Evolutionary conservation across 2,888 invertebrate species (phyloP).

Genomic region (Prenolepis imparis): DNA sequence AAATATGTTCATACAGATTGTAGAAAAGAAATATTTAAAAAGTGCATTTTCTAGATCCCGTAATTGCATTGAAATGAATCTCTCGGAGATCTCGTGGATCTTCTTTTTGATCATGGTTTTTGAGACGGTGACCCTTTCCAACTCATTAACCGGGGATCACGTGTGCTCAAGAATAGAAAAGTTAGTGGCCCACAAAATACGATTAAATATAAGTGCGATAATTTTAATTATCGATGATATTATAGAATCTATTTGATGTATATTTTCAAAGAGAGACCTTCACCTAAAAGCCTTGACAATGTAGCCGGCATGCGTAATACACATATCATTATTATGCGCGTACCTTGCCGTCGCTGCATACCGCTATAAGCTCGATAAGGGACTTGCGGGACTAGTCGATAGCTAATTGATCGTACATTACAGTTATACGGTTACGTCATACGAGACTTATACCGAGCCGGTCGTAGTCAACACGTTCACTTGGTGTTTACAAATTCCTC

Average conservation of each 20-base stretch:
- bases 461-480: slow-evolving; percentile 91
- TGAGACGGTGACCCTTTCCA: slow-evolving; percentile 69
- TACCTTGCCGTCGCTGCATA: slow-evolving; percentile 45
- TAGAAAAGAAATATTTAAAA: not conserved
- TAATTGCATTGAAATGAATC: slow-evolving; percentile 63
- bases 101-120: slow-evolving; percentile 71
- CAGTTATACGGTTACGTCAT: slow-evolving; percentile 90
- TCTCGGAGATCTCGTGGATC: slow-evolving; percentile 52
- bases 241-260: not conserved
- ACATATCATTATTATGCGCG: slow-evolving; percentile 50
- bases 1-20: not conserved
- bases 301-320: slow-evolving; percentile 19
- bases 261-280: slow-evolving; percentile 18
- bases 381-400: slow-evolving; percentile 45
- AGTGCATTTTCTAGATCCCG: slow-evolving; percentile 15
- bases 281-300: slow-evolving; percentile 67
- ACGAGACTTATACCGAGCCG: slow-evolving; percentile 89
- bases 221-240: slow-evolving; percentile 16
- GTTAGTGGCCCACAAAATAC: slow-evolving; percentile 77
- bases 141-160: slow-evolving; percentile 81
- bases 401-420: slow-evolving; percentile 68
- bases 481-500: slow-evolving; percentile 93
- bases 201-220: not conserved
- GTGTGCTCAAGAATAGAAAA: slow-evolving; percentile 85
- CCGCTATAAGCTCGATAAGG: slow-evolving; percentile 65